Percentiles rank a stretch among this genome's conserved stretches.
Evolutionary conservation across 2,797 vertebrate species (phyloP).

Genomic region (Spea hammondii): DNA sequence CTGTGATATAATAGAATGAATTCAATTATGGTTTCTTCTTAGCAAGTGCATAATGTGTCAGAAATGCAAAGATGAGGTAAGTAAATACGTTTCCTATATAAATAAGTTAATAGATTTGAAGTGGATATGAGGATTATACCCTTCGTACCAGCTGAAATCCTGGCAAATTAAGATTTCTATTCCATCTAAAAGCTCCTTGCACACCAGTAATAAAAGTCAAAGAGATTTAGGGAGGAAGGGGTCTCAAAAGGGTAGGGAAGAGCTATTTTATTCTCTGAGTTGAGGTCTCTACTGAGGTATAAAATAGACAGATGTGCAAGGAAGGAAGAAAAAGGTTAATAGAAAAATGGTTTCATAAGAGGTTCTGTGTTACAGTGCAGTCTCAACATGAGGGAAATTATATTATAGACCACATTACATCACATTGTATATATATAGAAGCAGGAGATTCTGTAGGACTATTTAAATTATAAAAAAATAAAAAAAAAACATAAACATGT

Average conservation of each 20-base stretch:
- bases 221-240: conserved; percentile 23
- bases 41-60: neutral
- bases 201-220: conserved; percentile 25
- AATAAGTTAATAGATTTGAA: conserved; percentile 26
- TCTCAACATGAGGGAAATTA: too few species aligned
- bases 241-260: conserved; percentile 14
- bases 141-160: neutral
- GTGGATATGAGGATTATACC: conserved; percentile 20
- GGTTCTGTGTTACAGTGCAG: neutral
- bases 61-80: neutral
- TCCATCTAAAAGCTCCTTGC: conserved; percentile 8
- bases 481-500: too few species aligned
- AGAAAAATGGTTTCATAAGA: neutral
- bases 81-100: conserved; percentile 21
- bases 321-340: neutral
- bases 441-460: too few species aligned
- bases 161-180: conserved; percentile 17
- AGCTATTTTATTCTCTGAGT: conserved; percentile 13
- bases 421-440: too few species aligned
- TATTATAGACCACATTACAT: too few species aligned
- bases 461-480: too few species aligned
- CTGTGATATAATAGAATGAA: neutral
- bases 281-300: conserved; percentile 11
- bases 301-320: conserved; percentile 1
- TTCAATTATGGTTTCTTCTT: neutral